phyloP scores from a whole-genome alignment of 2,888 invertebrate species.

The Xestia ashworthii region DNA sequence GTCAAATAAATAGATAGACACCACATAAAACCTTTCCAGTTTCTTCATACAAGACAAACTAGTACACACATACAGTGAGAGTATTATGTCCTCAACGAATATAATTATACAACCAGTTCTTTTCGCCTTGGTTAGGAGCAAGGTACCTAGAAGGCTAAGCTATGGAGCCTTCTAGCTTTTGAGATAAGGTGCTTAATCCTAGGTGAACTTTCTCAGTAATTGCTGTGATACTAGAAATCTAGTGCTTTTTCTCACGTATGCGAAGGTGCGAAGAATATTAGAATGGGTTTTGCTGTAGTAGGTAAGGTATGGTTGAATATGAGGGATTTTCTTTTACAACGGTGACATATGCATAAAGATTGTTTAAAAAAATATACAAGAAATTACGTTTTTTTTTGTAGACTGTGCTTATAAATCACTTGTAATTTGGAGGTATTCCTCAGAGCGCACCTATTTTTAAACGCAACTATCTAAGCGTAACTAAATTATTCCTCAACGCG shows the following conservation, averaged over 20 bases:
- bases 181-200: constrained; percentile 18
- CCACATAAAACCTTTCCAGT: neutral
- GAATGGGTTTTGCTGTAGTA: neutral
- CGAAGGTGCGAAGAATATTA: neutral
- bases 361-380: too few relatives aligned
- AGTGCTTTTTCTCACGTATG: neutral
- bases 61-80: neutral
- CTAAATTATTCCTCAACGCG: too few relatives aligned
- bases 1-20: neutral
- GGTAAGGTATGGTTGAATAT: neutral
- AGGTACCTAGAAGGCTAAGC: neutral
- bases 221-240: constrained; percentile 5
- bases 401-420: too few relatives aligned
- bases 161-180: neutral
- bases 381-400: too few relatives aligned
- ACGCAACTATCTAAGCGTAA: too few relatives aligned
- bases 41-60: neutral
- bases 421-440: too few relatives aligned
- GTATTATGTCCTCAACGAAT: constrained; percentile 16
- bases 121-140: neutral
- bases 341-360: too few relatives aligned
- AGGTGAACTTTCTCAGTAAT: neutral
- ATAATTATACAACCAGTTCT: constrained; percentile 30
- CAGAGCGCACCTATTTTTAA: too few relatives aligned
- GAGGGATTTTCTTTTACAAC: too few relatives aligned